phyloP scores from a whole-genome alignment of 64 coral and sea anemone species.

The Actinia tenebrosa region DNA sequence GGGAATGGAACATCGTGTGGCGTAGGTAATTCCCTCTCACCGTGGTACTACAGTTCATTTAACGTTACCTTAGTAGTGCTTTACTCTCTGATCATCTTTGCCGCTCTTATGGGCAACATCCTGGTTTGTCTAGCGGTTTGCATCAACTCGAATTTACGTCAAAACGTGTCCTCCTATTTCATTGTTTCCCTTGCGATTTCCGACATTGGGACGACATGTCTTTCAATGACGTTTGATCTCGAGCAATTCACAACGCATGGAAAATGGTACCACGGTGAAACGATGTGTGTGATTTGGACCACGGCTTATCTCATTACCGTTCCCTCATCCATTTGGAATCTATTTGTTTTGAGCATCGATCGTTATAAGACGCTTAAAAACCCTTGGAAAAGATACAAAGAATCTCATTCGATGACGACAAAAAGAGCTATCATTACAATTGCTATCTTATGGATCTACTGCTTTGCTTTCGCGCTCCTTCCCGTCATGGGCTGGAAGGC shows the following conservation, averaged over 20 bases:
- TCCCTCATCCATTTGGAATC: constrained; percentile 81
- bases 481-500: constrained; percentile 68
- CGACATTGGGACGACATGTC: constrained; percentile 35
- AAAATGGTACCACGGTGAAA: constrained; percentile 62
- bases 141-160: constrained; percentile 31
- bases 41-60: constrained; percentile 10
- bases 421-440: constrained; percentile 48
- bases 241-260: constrained; percentile 27
- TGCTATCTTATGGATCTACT: constrained; percentile 65
- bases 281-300: constrained; percentile 68
- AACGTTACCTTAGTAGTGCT: constrained; percentile 12
- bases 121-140: constrained; percentile 48
- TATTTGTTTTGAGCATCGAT: constrained; percentile 69
- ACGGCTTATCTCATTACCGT: constrained; percentile 74
- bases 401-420: constrained; percentile 66
- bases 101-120: constrained; percentile 50
- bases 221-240: constrained; percentile 69
- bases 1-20: neutral
- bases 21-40: neutral
- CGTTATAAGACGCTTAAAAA: constrained; percentile 84
- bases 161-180: constrained; percentile 22
- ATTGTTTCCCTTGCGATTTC: constrained; percentile 52
- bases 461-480: constrained; percentile 49
- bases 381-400: constrained; percentile 53
- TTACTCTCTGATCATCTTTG: constrained; percentile 17